Conservation (phyloP, 2,797 vertebrate species). For the Amphiprion clarkii region DNA sequence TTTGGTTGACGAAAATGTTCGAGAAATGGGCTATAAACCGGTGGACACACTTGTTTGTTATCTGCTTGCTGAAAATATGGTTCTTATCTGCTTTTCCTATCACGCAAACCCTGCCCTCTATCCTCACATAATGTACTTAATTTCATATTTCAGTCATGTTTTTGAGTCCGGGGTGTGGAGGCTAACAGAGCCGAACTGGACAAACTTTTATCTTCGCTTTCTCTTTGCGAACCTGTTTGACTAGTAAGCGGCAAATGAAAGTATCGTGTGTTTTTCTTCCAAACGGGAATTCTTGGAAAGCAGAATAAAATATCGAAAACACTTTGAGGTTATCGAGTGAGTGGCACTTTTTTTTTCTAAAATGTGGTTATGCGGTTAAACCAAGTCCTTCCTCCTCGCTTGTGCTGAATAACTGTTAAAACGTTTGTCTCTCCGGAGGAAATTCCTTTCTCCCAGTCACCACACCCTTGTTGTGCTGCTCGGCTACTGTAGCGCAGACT, state of each 20-base stretch:
- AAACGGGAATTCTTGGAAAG: neutral
- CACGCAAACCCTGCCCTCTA: slow-evolving; percentile 16
- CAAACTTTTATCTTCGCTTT: slow-evolving; percentile 6
- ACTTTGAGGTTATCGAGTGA: neutral
- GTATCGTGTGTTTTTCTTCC: neutral
- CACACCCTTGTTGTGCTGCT: slow-evolving; percentile 80
- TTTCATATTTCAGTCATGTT: slow-evolving; percentile 44
- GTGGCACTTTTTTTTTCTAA: neutral
- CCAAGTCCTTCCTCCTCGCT: slow-evolving; percentile 2
- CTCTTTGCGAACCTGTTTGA: slow-evolving; percentile 48
- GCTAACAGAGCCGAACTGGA: too few species aligned
- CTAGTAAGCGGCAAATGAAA: neutral
- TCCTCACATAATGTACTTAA: neutral
- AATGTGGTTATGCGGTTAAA: neutral
- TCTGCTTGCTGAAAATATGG: neutral
- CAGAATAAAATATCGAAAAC: neutral
- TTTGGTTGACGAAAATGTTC: neutral
- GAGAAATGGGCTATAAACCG: neutral
- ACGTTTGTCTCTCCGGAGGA: slow-evolving; percentile 57
- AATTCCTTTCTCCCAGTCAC: slow-evolving; percentile 69
- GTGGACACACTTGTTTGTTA: slow-evolving; percentile 47
- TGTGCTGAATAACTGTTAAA: slow-evolving; percentile 14
- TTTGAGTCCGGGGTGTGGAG: slow-evolving; percentile 2
- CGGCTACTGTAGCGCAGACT: slow-evolving; percentile 58
- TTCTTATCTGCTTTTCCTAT: slow-evolving; percentile 2